These are phyloP conservation scores for Tinea pellionella DNA, from an alignment of 2,888 invertebrate genomes.

Conservation along the genomic window DNA sequence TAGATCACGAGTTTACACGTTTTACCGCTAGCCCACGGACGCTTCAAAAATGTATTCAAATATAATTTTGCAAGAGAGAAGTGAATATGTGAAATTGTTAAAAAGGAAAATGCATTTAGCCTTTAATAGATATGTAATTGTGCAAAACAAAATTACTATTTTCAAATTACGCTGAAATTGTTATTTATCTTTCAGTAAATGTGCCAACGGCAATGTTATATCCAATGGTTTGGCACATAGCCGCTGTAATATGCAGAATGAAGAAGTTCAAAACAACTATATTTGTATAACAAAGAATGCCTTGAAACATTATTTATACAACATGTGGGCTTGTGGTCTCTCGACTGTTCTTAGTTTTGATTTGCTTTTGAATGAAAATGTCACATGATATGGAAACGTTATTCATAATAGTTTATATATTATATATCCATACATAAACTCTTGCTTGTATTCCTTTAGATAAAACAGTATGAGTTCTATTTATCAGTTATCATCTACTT, in stretches of 20 bases:
- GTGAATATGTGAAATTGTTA: too few species aligned
- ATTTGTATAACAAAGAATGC: background rate
- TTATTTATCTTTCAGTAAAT: conserved; percentile 15
- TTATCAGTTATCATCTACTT: too few species aligned
- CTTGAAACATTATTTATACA: too few species aligned
- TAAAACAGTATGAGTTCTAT: too few species aligned
- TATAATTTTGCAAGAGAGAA: too few species aligned
- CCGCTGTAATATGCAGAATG: background rate
- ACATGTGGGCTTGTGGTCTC: too few species aligned
- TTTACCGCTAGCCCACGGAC: too few species aligned
- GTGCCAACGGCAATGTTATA: conserved; percentile 14
- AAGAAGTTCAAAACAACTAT: background rate
- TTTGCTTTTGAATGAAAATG: background rate
- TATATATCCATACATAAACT: background rate
- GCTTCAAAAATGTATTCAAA: too few species aligned
- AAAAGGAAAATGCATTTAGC: too few species aligned
- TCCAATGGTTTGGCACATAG: conserved; percentile 15
- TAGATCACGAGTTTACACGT: too few species aligned
- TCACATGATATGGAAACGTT: background rate
- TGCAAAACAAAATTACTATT: background rate
- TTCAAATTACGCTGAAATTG: conserved; percentile 15
- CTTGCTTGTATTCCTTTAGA: too few species aligned
- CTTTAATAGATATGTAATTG: background rate
- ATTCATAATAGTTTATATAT: background rate
- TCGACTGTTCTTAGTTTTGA: background rate